These are phyloP conservation scores for Oxystoma pomonae DNA, from an alignment of 2,888 invertebrate genomes.

Conservation along the genomic window DNA sequence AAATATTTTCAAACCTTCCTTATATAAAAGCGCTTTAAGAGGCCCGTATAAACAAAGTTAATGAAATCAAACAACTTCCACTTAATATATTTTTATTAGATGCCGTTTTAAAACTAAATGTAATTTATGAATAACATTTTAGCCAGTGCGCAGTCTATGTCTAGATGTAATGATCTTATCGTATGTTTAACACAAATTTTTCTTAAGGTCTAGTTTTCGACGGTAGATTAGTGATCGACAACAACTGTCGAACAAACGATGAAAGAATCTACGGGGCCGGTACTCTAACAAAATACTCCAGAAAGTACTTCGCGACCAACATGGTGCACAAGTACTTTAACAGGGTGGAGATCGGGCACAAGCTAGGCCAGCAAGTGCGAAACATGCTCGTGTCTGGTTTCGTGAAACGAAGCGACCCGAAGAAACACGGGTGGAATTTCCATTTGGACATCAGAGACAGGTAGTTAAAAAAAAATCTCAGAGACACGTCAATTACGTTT, in stretches of 20 bases:
- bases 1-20: too few relatives aligned
- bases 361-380: conserved; percentile 45
- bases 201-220: conserved; percentile 50
- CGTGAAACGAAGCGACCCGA: conserved; percentile 17
- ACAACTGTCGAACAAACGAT: conserved; percentile 61
- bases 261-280: conserved; percentile 63
- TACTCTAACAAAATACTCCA: conserved; percentile 59
- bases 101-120: too few relatives aligned
- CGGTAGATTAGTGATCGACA: conserved; percentile 62
- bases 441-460: conserved; percentile 29
- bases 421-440: conserved; percentile 28
- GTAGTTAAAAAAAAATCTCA: too few relatives aligned
- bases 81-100: too few relatives aligned
- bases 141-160: too few relatives aligned
- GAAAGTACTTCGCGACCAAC: conserved; percentile 53
- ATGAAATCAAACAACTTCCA: too few relatives aligned
- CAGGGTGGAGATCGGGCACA: conserved; percentile 60
- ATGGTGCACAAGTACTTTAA: conserved; percentile 55
- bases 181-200: too few relatives aligned
- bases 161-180: too few relatives aligned
- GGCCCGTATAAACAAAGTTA: too few relatives aligned
- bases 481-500: too few relatives aligned
- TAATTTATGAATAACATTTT: too few relatives aligned
- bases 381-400: conserved; percentile 28
- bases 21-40: too few relatives aligned